Conservation (phyloP, 2,797 vertebrate species). For the Babyrousa celebensis region DNA sequence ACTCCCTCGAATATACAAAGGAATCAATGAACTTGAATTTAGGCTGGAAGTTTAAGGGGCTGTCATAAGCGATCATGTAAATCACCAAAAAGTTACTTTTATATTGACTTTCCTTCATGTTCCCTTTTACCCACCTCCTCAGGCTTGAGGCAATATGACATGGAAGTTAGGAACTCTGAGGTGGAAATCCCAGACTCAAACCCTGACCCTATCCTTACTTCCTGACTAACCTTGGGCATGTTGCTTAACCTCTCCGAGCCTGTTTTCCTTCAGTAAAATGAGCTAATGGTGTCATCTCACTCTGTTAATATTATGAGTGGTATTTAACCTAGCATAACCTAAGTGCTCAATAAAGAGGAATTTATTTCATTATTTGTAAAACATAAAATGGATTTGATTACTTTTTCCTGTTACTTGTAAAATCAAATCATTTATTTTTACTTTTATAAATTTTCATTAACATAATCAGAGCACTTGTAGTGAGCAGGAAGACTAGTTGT, state of each 20-base stretch:
- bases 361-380: neutral
- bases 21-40: neutral
- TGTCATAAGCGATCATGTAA: neutral
- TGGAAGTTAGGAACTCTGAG: neutral
- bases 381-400: neutral
- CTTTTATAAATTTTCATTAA: slow-evolving; percentile 31
- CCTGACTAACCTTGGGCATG: neutral
- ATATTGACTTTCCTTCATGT: neutral
- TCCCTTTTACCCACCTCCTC: neutral
- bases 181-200: neutral
- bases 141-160: neutral
- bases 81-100: neutral
- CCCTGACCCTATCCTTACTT: neutral
- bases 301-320: neutral
- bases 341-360: neutral
- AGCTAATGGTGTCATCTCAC: neutral
- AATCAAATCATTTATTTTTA: neutral
- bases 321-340: neutral
- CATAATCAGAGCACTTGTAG: neutral
- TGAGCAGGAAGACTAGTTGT: neutral
- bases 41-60: neutral
- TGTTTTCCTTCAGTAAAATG: neutral
- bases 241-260: neutral
- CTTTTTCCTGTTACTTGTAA: neutral
- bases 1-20: neutral